Conservation (phyloP, 2,888 invertebrate species). For the Podabrus alpinus region DNA sequence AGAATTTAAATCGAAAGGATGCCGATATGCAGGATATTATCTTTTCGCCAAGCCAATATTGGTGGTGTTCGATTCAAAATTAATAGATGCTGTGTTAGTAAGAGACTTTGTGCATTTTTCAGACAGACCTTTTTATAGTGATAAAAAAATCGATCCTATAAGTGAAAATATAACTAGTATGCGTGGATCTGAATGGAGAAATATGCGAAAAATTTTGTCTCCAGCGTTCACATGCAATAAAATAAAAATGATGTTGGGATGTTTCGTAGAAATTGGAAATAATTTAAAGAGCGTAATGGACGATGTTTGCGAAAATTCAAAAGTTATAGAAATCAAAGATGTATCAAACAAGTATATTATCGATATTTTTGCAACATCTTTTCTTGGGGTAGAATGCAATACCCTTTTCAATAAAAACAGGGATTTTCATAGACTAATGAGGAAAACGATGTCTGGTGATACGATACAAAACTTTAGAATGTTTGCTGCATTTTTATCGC, state of each 20-base stretch:
- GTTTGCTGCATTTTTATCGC: not conserved
- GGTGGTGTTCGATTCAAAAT: slow-evolving; percentile 45
- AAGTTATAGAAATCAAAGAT: slow-evolving; percentile 37
- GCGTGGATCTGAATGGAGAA: slow-evolving; percentile 57
- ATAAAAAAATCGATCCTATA: slow-evolving; percentile 51
- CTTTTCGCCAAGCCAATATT: slow-evolving; percentile 24
- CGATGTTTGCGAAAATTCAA: not conserved
- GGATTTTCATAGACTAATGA: not conserved
- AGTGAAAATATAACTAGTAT: slow-evolving; percentile 50
- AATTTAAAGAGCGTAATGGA: slow-evolving; percentile 39
- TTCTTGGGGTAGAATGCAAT: slow-evolving; percentile 50
- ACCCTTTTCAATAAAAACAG: not conserved
- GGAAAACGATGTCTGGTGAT: not conserved
- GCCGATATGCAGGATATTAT: slow-evolving; percentile 18
- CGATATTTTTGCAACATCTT: slow-evolving; percentile 50
- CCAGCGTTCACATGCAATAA: slow-evolving; percentile 59
- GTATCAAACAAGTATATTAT: slow-evolving; percentile 47
- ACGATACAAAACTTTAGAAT: not conserved
- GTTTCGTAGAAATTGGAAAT: slow-evolving; percentile 50
- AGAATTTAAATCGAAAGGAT: slow-evolving; percentile 8
- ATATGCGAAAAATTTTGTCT: slow-evolving; percentile 55
- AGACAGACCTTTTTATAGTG: slow-evolving; percentile 52
- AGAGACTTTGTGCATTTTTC: slow-evolving; percentile 55
- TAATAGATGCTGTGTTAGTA: slow-evolving; percentile 52
- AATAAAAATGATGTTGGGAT: slow-evolving; percentile 56